Evolutionary conservation across 2,113 vertebrate species (phyloP).

Genomic region (Planiliza haematocheilus): DNA sequence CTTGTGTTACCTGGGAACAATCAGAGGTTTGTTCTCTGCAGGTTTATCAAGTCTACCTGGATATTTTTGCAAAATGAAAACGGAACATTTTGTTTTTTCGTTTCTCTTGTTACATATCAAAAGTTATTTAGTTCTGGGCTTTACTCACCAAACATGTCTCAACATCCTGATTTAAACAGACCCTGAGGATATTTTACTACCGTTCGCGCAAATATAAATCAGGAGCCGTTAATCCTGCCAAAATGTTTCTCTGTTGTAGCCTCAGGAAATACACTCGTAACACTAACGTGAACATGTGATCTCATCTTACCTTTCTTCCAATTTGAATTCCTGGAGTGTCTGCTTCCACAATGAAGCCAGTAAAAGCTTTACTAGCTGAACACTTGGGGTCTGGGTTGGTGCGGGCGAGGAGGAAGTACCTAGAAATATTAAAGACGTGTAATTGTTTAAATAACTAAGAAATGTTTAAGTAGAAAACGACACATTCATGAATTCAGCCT

Average conservation of each 20-base stretch:
- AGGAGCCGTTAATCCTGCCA: no score
- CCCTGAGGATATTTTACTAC: no score
- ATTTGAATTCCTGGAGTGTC: conserved; percentile 89
- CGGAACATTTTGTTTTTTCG: no score
- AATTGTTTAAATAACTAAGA: conserved; percentile 1
- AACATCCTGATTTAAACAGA: no score
- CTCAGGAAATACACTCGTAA: no score
- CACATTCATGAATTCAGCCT: not conserved
- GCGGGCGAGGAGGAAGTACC: conserved; percentile 94
- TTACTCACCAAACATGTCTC: no score
- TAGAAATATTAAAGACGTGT: conserved; percentile 44
- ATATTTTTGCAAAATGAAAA: not conserved
- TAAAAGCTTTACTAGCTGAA: conserved; percentile 89
- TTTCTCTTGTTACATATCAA: no score
- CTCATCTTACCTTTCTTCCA: conserved; percentile 89
- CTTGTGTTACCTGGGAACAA: no score
- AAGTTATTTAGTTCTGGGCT: no score
- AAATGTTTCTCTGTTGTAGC: no score
- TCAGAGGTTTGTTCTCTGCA: not conserved
- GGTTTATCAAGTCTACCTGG: not conserved
- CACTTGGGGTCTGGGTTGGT: conserved; percentile 88
- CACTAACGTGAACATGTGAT: no score
- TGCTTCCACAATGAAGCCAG: conserved; percentile 93
- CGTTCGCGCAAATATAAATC: no score
- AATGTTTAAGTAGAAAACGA: not conserved